Evolutionary conservation across 2,797 vertebrate genomes (phyloP).

Genomic region (Girardinus metallicus): DNA sequence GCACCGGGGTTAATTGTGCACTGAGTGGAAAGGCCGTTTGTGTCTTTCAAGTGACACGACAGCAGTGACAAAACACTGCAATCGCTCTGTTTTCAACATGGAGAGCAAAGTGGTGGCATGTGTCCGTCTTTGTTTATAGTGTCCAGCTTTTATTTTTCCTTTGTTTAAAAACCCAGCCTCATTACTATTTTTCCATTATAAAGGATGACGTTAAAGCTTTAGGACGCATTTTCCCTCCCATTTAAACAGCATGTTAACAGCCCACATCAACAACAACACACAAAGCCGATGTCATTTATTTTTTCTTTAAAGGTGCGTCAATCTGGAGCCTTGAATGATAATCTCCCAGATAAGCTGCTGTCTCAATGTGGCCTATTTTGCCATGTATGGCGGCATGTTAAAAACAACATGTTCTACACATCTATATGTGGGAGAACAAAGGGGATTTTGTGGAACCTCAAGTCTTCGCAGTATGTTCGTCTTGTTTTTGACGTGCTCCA

Average conservation of each 20-base stretch:
- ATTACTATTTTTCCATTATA: background rate
- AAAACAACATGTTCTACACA: background rate
- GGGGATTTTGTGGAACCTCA: background rate
- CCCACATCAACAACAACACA: background rate
- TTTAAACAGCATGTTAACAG: background rate
- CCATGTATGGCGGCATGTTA: background rate
- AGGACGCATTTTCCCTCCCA: background rate
- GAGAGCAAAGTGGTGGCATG: conserved; percentile 12
- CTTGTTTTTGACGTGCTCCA: background rate
- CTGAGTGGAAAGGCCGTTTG: conserved; percentile 44
- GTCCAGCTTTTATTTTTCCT: conserved; percentile 16
- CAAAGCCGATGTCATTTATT: background rate
- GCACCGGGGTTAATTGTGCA: conserved; percentile 52
- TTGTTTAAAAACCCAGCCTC: conserved; percentile 6
- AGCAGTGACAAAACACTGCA: conserved; percentile 50
- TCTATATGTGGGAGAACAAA: background rate
- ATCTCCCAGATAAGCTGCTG: background rate
- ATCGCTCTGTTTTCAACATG: conserved; percentile 24
- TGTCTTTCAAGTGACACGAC: conserved; percentile 61
- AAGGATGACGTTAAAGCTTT: background rate
- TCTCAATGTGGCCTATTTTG: background rate
- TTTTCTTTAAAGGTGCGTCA: background rate
- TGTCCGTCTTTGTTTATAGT: conserved; percentile 25
- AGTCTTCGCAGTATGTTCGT: background rate
- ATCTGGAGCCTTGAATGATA: background rate